Evolutionary conservation across 2,113 vertebrate genomes (phyloP), one percentile per base, ranked within the genome.

Genomic region (Pimephales promelas): DNA sequence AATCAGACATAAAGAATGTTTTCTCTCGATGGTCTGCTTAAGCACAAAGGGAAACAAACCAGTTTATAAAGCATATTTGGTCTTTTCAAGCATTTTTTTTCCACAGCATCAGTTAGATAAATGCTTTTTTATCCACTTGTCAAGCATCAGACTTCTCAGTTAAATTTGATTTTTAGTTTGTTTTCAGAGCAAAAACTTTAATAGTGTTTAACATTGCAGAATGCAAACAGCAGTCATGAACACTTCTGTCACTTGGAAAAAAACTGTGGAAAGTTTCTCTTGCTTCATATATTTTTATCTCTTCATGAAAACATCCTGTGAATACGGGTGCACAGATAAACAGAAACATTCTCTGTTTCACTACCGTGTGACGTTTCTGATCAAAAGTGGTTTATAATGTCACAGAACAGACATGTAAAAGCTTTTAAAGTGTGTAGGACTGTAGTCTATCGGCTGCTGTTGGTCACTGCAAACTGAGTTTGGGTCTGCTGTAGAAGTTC

Each of bases 401-500:
- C 64, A 68, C 10, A 40, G 20, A 40, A 68, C 64, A 40, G 11
- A 68, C 34, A 22, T 3, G 3, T 68, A 4, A 68, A 68, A 40
- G 64, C 64, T 68, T 68, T 68, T 68, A 68, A 40, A 68, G 64
- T 40, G 34, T 68, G 31, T 8, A 20, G 62, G 18, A 3, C 10
- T n/a, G 34, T 70, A 14, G 22, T 52, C 97, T 99, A 99, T 97
- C 98, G 98, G 94, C 91, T 95, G 90, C 95, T 97, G 87, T 98
- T 98, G 61, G 97, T 96, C 93, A 96, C 95, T 78, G 96, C 97
- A 92, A 98, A 99, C 90, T 98, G 98, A 86, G 94, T 94, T 91
- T 98, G 97, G 93, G 98, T 99, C 92, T 99, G 98, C 90, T 99
- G 98, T 89, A 99, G 97, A 90, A 99, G 96, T 95, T 99, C 98